Evolutionary conservation across 2,113 vertebrate genomes (phyloP).

Genomic region (Tachysurus vachellii): DNA sequence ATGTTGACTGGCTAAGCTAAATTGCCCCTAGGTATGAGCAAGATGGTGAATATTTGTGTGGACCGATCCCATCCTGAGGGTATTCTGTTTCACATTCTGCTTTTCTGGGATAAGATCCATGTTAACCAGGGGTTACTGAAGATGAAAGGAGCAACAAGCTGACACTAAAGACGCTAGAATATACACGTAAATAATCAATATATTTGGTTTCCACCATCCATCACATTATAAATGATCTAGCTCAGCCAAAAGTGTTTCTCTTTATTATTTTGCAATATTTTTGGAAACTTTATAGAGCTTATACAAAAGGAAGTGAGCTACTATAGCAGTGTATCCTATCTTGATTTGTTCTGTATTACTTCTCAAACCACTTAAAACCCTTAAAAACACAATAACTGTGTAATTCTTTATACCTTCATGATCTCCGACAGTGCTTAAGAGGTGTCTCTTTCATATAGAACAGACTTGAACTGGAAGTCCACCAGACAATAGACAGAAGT

Average conservation of each 20-base stretch:
- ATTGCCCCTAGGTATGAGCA: not conserved
- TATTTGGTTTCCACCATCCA: not conserved
- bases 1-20: not conserved
- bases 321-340: not conserved
- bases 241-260: not conserved
- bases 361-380: not conserved
- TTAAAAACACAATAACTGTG: not conserved
- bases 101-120: not conserved
- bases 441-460: slow-evolving; percentile 10
- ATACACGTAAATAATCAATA: not conserved
- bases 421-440: not conserved
- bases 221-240: not conserved
- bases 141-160: not conserved
- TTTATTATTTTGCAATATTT: not conserved
- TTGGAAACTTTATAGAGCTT: not conserved
- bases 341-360: not conserved
- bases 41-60: not conserved
- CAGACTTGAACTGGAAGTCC: slow-evolving; percentile 32
- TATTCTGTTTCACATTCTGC: not conserved
- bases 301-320: not conserved
- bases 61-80: not conserved
- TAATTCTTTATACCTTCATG: slow-evolving; percentile 7
- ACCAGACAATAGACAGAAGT: slow-evolving; percentile 36
- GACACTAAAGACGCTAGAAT: not conserved
- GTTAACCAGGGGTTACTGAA: not conserved